Evolutionary conservation across 2,888 invertebrate genomes (phyloP), one percentile per base, ranked within the genome.

Genomic region (Spodoptera littoralis): DNA sequence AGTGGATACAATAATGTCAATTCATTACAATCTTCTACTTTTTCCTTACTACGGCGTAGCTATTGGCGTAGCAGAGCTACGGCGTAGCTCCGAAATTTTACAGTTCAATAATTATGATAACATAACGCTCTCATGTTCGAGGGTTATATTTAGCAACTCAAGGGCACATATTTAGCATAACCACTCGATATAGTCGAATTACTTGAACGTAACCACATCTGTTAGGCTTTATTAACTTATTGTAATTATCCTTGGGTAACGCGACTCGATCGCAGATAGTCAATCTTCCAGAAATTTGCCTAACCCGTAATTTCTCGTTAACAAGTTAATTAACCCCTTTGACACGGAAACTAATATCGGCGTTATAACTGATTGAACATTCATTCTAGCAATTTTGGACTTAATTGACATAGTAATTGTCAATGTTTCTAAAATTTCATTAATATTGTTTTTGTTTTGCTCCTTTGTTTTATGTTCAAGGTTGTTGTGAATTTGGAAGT

Each of bases 311-410:
- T 74, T 67, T 70, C 67, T 68, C 62, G 68, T 79, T 76, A 74
- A 64, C 78, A 72, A 79, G 70, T 65, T 74, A 72, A 79, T 75
- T 57, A 64, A 64, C 42, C 45, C 71, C 71, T 75, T 75, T 74
- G 75, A 75, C 72, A 70, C 55, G 59, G 54, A 41, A 56, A 65
- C 64, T 74, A 74, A 72, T 72, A 79, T 72, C 50, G 50, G 54
- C 61, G 68, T 69, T 68, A 66, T 70, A 62, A 69, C 63, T 71
- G 65, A 76, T 71, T 50, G 65, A 65, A 64, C 61, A 60, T 60
- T 48, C 41, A 61, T 72, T 59, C 42, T 3, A 18, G 41, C 13
- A 42, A 59, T 65, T 70, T 64, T 59, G 13, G 45, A 56, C 42
- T 50, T 54, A 53, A 59, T 56, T 64, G 4, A 12, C 24, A 3